A percentile compares a stretch with the other conserved stretches of the same genome.
Evolutionary conservation across 2,113 vertebrate genomes (phyloP).

Genomic region (Jacana jacana): DNA sequence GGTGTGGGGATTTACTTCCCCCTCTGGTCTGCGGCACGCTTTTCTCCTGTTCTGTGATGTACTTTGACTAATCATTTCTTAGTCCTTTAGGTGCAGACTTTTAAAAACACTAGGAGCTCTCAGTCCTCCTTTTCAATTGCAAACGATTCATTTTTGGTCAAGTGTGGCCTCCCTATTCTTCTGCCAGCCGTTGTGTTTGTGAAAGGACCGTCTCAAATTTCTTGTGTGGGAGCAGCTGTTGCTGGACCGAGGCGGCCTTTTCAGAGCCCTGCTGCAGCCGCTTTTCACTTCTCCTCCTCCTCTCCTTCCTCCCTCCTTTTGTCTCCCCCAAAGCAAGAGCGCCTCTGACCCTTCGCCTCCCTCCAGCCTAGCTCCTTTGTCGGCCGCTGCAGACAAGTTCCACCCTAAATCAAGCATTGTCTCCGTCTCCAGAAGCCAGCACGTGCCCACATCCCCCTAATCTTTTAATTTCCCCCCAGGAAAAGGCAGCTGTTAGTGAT

Average conservation of each 20-base stretch:
- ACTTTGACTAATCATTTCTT: constrained; percentile 71
- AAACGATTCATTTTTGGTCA: constrained; percentile 77
- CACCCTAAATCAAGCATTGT: constrained; percentile 84
- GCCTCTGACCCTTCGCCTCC: constrained; percentile 72
- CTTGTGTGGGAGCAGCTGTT: constrained; percentile 91
- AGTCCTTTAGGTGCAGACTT: constrained; percentile 72
- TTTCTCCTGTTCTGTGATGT: constrained; percentile 53
- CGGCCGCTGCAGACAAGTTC: constrained; percentile 77
- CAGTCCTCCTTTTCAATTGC: constrained; percentile 77
- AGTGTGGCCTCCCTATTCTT: constrained; percentile 83
- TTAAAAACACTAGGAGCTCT: constrained; percentile 65
- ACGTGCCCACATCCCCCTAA: constrained; percentile 83
- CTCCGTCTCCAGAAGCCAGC: constrained; percentile 80
- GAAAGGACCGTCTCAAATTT: constrained; percentile 93
- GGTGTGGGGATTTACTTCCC: constrained; percentile 24
- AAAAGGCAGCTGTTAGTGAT: constrained; percentile 93
- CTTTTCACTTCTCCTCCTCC: constrained; percentile 71
- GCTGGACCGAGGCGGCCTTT: constrained; percentile 75
- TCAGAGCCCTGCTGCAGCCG: constrained; percentile 69
- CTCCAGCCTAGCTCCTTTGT: constrained; percentile 75
- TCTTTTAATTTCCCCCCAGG: constrained; percentile 87
- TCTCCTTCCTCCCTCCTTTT: constrained; percentile 72
- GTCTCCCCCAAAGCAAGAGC: constrained; percentile 70
- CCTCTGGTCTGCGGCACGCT: constrained; percentile 68
- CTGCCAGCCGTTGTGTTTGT: constrained; percentile 82